phyloP scores from a whole-genome alignment of 2,888 invertebrate species.

The Pammene fasciana region DNA sequence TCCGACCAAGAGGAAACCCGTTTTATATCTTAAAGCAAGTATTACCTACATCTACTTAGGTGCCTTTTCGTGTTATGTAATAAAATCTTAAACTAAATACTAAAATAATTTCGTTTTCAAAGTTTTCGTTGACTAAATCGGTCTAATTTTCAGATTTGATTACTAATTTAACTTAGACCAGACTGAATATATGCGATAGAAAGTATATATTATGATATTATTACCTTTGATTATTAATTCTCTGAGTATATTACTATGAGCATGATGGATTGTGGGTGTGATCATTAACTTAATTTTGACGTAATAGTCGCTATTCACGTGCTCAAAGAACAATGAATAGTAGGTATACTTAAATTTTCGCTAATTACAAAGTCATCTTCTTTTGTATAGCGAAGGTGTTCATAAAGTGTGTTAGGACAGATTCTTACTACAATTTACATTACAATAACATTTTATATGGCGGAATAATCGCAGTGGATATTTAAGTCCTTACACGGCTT shows the following conservation, averaged over 20 bases:
- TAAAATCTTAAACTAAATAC: no score
- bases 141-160: no score
- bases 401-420: background rate
- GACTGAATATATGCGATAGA: no score
- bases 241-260: background rate
- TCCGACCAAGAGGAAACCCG: background rate
- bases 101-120: no score
- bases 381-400: slow-evolving; percentile 6
- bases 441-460: background rate
- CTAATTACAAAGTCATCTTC: background rate
- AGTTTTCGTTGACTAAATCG: background rate
- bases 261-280: background rate
- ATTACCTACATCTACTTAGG: no score
- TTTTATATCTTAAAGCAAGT: no score
- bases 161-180: no score
- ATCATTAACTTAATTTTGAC: no score
- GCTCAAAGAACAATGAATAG: slow-evolving; percentile 5
- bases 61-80: no score
- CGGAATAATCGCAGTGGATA: slow-evolving; percentile 3
- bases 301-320: slow-evolving; percentile 8
- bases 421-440: background rate
- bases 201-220: no score
- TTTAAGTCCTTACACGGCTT: background rate
- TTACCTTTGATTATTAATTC: no score
- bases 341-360: background rate